phyloP scores from a whole-genome alignment of 2,888 invertebrate genomes.

The Sisyra terminalis region DNA sequence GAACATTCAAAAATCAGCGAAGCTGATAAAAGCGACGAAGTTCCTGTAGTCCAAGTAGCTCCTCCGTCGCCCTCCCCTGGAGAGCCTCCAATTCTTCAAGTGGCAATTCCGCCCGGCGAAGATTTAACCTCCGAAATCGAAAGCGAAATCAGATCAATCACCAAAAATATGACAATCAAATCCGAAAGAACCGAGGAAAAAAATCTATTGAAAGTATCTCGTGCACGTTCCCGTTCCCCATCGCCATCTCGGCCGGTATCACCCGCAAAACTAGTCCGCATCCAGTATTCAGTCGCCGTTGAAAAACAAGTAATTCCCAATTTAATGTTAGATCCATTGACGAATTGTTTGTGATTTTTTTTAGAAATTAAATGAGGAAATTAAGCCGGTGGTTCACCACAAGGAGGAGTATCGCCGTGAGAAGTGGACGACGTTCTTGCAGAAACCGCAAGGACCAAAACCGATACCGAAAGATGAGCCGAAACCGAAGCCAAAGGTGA shows the following conservation, averaged over 20 bases:
- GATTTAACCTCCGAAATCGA: not conserved
- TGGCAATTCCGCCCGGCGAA: not conserved
- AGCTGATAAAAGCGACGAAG: conserved; percentile 1
- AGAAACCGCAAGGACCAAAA: conserved; percentile 52
- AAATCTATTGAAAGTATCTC: not conserved
- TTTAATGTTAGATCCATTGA: not conserved
- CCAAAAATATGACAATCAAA: not conserved
- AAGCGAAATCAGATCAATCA: not conserved
- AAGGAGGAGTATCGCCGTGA: conserved; percentile 17
- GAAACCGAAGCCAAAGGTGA: conserved; percentile 19
- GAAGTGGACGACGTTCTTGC: conserved; percentile 58
- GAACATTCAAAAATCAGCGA: too few species aligned
- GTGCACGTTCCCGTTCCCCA: not conserved
- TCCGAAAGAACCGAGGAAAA: conserved; percentile 14
- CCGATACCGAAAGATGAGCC: conserved; percentile 26
- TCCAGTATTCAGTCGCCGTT: conserved; percentile 1
- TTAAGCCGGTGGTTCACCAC: too few species aligned
- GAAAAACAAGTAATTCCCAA: not conserved
- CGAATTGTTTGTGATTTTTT: too few species aligned
- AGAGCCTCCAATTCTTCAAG: not conserved
- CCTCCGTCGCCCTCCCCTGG: conserved; percentile 1
- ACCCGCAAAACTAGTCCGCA: not conserved
- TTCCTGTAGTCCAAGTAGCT: conserved; percentile 2
- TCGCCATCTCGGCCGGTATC: not conserved
- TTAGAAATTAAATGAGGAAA: conserved; percentile 36